These are phyloP conservation scores for Calephelis perditalis DNA, from an alignment of 2,888 invertebrate species.

Conservation along the genomic window DNA sequence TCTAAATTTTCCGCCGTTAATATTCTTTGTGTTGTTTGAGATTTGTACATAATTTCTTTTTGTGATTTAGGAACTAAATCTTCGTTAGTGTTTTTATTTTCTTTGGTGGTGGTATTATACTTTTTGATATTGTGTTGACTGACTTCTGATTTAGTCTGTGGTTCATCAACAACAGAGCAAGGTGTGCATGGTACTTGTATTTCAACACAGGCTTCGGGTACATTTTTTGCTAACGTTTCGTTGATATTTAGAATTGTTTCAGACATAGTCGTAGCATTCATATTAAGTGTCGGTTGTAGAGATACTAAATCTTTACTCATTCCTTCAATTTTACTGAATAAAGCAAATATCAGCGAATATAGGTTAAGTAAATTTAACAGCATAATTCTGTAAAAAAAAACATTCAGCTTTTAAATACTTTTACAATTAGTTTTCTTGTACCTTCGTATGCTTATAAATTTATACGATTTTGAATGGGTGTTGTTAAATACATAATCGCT, in stretches of 20 bases:
- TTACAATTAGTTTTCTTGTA: neutral
- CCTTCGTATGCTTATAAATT: too few species aligned
- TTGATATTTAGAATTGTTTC: constrained; percentile 39
- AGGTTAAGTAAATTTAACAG: constrained; percentile 94
- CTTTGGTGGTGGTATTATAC: neutral
- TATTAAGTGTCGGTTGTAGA: constrained; percentile 67
- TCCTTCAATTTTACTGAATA: constrained; percentile 90
- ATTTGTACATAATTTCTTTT: neutral
- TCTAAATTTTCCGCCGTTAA: constrained; percentile 11
- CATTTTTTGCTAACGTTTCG: constrained; percentile 37
- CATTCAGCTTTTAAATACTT: neutral
- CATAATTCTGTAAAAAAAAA: constrained; percentile 87
- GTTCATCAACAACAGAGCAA: constrained; percentile 36
- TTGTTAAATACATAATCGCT: too few species aligned
- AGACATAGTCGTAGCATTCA: constrained; percentile 41
- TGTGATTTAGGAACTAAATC: neutral
- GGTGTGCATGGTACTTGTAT: constrained; percentile 48
- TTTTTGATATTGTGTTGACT: neutral
- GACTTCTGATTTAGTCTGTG: neutral
- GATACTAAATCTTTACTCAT: constrained; percentile 81
- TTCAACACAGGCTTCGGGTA: constrained; percentile 45
- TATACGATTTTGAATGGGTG: too few species aligned
- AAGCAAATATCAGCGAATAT: constrained; percentile 95
- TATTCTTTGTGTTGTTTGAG: neutral
- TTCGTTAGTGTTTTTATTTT: neutral